A percentile compares a stretch with the other conserved stretches of the same genome.
These are phyloP conservation scores for Cardiocondyla obscurior DNA, from an alignment of 1,140 invertebrate genomes.

Conservation along the genomic window DNA sequence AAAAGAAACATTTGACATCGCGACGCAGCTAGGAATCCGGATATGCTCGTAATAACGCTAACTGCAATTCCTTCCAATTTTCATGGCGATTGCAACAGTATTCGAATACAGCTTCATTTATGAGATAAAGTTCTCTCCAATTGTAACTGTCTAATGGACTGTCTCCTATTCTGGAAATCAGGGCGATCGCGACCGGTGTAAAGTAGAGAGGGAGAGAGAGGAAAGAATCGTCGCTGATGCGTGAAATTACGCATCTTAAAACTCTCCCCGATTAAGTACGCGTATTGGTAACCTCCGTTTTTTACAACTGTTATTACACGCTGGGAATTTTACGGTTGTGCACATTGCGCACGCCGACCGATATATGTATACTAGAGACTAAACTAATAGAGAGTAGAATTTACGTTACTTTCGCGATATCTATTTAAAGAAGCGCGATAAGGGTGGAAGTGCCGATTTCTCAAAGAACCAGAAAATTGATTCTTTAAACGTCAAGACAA, in stretches of 20 bases:
- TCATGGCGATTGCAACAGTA: neutral
- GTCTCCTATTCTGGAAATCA: slow-evolving; percentile 23
- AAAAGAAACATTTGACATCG: neutral
- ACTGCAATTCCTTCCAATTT: slow-evolving; percentile 2
- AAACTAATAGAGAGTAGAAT: slow-evolving; percentile 22
- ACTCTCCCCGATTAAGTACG: slow-evolving; percentile 18
- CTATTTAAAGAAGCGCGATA: neutral
- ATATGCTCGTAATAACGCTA: neutral
- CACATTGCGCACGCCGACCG: slow-evolving; percentile 31
- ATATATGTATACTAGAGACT: neutral
- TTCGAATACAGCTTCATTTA: neutral
- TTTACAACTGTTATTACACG: slow-evolving; percentile 33
- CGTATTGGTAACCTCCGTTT: slow-evolving; percentile 21
- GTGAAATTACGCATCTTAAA: slow-evolving; percentile 29
- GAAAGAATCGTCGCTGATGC: slow-evolving; percentile 22
- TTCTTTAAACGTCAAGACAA: neutral
- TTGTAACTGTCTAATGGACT: neutral
- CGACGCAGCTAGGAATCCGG: neutral
- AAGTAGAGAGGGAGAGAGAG: neutral
- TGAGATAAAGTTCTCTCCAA: slow-evolving; percentile 7
- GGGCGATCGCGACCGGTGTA: slow-evolving; percentile 7
- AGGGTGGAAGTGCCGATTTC: neutral
- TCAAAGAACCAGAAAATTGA: neutral
- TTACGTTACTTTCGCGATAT: neutral
- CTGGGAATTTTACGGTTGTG: slow-evolving; percentile 45